Percentiles rank a stretch among this genome's conserved stretches.
Evolutionary conservation across 2,888 invertebrate species (phyloP).

Genomic region (Meghimatium bilineatum): DNA sequence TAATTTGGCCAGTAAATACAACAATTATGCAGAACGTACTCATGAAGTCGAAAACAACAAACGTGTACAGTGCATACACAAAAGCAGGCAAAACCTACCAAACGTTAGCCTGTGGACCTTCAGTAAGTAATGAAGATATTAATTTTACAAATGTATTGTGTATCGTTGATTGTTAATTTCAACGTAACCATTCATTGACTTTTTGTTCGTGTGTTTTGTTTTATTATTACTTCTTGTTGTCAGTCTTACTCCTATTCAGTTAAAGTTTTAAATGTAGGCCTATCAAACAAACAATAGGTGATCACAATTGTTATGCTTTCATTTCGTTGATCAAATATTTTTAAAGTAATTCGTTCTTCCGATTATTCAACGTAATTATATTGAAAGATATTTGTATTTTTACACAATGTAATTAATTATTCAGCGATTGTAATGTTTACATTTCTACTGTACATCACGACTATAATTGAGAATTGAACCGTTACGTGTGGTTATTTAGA

Average conservation of each 20-base stretch:
- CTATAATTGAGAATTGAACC: too few species aligned
- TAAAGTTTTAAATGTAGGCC: background rate
- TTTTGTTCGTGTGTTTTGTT: background rate
- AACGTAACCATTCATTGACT: background rate
- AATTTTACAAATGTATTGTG: background rate
- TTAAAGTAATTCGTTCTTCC: too few species aligned
- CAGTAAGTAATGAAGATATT: slow-evolving; percentile 10
- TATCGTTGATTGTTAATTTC: background rate
- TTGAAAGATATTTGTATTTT: too few species aligned
- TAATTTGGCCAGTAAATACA: background rate
- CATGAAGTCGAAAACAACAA: background rate
- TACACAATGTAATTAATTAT: too few species aligned
- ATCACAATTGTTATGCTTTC: too few species aligned
- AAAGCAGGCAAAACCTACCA: slow-evolving; percentile 5
- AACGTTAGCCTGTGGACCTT: background rate
- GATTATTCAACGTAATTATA: too few species aligned
- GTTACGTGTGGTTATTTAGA: too few species aligned
- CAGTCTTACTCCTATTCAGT: background rate
- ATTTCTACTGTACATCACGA: too few species aligned
- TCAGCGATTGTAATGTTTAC: too few species aligned
- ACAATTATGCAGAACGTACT: background rate
- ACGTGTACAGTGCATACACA: background rate
- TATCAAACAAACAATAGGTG: background rate
- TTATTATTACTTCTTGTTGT: background rate
- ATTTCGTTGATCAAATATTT: too few species aligned